phyloP scores from a whole-genome alignment of 1,140 invertebrate species.

The Luehdorfia chinensis region DNA sequence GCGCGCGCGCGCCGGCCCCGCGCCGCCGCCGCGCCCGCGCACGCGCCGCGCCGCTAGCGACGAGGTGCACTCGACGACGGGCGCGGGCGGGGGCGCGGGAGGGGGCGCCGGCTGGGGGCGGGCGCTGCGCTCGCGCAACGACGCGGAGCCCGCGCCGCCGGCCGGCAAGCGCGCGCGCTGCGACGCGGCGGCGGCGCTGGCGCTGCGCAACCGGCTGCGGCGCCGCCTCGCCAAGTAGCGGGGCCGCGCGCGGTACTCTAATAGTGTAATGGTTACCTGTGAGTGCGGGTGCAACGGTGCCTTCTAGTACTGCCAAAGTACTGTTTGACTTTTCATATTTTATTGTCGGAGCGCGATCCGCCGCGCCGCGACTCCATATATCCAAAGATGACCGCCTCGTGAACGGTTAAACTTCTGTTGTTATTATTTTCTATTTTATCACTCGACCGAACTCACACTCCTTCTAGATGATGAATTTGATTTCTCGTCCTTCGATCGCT shows the following conservation, averaged over 20 bases:
- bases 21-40: slow-evolving; percentile 33
- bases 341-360: too few species aligned
- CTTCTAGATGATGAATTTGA: too few species aligned
- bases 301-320: slow-evolving; percentile 60
- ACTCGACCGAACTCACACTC: slow-evolving; percentile 17
- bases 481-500: too few species aligned
- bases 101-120: too few species aligned
- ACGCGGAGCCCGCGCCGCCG: slow-evolving; percentile 29
- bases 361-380: slow-evolving; percentile 30
- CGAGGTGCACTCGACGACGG: slow-evolving; percentile 45
- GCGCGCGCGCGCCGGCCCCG: slow-evolving; percentile 34
- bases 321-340: slow-evolving; percentile 42
- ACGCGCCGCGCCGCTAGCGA: slow-evolving; percentile 24
- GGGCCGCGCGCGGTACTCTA: slow-evolving; percentile 10
- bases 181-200: slow-evolving; percentile 50
- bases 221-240: slow-evolving; percentile 57
- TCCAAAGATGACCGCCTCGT: slow-evolving; percentile 71
- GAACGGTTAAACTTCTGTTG: slow-evolving; percentile 63
- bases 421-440: slow-evolving; percentile 52
- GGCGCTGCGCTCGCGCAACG: slow-evolving; percentile 36
- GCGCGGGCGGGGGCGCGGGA: too few species aligned
- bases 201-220: slow-evolving; percentile 56
- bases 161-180: slow-evolving; percentile 31
- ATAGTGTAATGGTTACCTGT: too few species aligned
- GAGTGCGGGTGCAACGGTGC: slow-evolving; percentile 45